These are phyloP conservation scores for Anseranas semipalmata DNA, from an alignment of 2,113 vertebrate genomes.

Conservation along the genomic window DNA sequence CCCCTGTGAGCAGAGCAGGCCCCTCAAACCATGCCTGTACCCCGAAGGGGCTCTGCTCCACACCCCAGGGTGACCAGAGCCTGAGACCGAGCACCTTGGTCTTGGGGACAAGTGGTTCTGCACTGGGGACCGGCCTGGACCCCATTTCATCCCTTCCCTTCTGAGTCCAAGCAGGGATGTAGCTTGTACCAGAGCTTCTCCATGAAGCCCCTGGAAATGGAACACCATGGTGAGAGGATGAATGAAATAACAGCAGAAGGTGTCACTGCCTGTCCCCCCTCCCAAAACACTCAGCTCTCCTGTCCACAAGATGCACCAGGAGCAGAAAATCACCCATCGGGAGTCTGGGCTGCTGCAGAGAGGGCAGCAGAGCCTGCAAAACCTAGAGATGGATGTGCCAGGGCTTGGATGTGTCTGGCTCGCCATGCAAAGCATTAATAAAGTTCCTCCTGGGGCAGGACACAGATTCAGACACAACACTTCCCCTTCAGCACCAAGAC, in stretches of 20 bases:
- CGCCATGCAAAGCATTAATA: not conserved
- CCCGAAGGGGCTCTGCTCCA: not conserved
- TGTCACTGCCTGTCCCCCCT: not conserved
- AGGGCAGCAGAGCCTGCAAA: not conserved
- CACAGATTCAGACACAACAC: slow-evolving; percentile 17
- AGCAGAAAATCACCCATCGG: not conserved
- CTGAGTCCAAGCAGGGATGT: not conserved
- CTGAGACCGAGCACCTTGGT: not conserved
- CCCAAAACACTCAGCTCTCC: not conserved
- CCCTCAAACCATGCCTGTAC: accelerated
- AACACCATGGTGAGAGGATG: not conserved
- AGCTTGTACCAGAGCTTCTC: not conserved
- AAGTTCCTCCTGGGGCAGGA: slow-evolving; percentile 7
- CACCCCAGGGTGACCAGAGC: not conserved
- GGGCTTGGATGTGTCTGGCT: not conserved
- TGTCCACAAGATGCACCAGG: accelerated
- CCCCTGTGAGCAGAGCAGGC: too few species aligned
- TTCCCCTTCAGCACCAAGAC: not conserved
- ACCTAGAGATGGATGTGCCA: not conserved
- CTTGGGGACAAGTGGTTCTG: accelerated
- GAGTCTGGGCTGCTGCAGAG: not conserved
- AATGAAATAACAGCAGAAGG: not conserved
- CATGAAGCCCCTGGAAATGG: not conserved
- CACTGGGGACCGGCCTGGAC: not conserved
- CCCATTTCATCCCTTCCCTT: not conserved